A percentile compares a stretch with the other conserved stretches of the same genome.
Conservation (phyloP, 2,797 vertebrate genomes). For the Mastacembelus armatus region DNA sequence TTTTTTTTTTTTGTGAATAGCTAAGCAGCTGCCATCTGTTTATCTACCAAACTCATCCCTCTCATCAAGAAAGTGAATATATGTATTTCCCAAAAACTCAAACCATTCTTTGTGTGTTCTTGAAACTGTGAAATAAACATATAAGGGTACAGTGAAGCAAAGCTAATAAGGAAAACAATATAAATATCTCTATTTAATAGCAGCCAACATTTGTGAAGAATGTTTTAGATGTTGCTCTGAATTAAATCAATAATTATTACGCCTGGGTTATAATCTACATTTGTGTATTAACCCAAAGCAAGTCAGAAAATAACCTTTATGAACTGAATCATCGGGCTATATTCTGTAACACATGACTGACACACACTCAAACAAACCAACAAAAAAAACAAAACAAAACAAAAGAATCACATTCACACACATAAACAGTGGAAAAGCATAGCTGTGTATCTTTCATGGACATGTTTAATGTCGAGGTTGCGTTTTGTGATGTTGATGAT, state of each 20-base stretch:
- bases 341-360: slow-evolving; percentile 9
- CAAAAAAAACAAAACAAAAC: not conserved
- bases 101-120: slow-evolving; percentile 8
- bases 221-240: slow-evolving; percentile 42
- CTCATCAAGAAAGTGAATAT: not conserved
- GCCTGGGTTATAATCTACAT: slow-evolving; percentile 19
- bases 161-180: slow-evolving; percentile 39
- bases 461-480: slow-evolving; percentile 79
- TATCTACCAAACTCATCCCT: too few relatives aligned
- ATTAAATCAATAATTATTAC: slow-evolving; percentile 27
- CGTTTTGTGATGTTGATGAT: slow-evolving; percentile 76
- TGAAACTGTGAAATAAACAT: slow-evolving; percentile 31
- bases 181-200: slow-evolving; percentile 64
- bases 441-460: slow-evolving; percentile 66
- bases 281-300: slow-evolving; percentile 32
- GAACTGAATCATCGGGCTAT: not conserved
- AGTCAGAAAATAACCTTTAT: slow-evolving; percentile 19
- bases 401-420: slow-evolving; percentile 20
- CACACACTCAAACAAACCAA: not conserved
- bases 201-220: slow-evolving; percentile 53
- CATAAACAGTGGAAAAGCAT: slow-evolving; percentile 52
- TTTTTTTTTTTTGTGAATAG: too few relatives aligned
- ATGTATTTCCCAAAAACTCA: slow-evolving; percentile 8
- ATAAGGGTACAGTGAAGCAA: slow-evolving; percentile 25
- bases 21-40: too few relatives aligned